Percentiles rank a stretch among this genome's conserved stretches.
These are phyloP conservation scores for Stenopsyche tienmushanensis DNA, from an alignment of 1,140 invertebrate genomes.

Conservation along the genomic window DNA sequence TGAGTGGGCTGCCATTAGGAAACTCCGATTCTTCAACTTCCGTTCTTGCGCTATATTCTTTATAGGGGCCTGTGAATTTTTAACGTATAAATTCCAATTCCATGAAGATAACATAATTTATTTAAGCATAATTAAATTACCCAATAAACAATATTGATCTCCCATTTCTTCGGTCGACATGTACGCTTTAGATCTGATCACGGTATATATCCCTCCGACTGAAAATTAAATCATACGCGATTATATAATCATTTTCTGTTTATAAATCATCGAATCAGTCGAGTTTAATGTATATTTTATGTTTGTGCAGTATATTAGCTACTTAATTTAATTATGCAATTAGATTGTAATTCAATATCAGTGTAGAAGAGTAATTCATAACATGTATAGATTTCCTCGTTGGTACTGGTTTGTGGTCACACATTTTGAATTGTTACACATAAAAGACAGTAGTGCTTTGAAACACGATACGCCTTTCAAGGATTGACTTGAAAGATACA, in stretches of 20 bases:
- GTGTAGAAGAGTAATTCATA: not conserved
- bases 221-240: slow-evolving; percentile 36
- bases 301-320: too few relatives aligned
- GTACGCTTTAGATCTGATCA: slow-evolving; percentile 96
- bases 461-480: slow-evolving; percentile 2
- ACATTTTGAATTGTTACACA: slow-evolving; percentile 5
- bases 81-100: not conserved
- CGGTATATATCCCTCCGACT: slow-evolving; percentile 99
- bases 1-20: slow-evolving; percentile 72
- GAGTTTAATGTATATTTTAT: too few relatives aligned
- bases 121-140: slow-evolving; percentile 46
- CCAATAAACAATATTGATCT: slow-evolving; percentile 92
- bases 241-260: not conserved
- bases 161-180: slow-evolving; percentile 98
- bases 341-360: too few relatives aligned
- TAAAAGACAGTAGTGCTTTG: not conserved
- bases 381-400: not conserved
- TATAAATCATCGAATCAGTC: too few relatives aligned
- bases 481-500: too few relatives aligned
- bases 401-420: slow-evolving; percentile 4
- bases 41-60: slow-evolving; percentile 88
- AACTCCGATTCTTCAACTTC: slow-evolving; percentile 96
- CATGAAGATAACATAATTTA: not conserved
- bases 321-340: too few relatives aligned
- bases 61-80: slow-evolving; percentile 76